Evolutionary conservation across 2,113 vertebrate genomes (phyloP).

Genomic region (Rhinolophus sinicus): DNA sequence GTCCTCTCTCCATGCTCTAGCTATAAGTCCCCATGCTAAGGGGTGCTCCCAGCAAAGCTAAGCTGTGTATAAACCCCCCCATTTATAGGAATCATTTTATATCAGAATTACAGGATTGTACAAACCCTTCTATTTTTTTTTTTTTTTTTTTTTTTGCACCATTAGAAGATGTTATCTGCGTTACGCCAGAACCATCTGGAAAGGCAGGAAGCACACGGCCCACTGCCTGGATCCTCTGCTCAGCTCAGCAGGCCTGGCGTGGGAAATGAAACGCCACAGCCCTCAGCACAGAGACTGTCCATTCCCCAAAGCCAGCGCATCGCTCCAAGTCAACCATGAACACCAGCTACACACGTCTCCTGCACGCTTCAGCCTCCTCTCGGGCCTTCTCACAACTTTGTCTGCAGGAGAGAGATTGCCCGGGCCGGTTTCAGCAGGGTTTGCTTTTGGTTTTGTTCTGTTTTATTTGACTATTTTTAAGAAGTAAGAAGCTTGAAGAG

Average conservation of each 20-base stretch:
- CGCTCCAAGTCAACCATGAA: accelerated
- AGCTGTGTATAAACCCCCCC: accelerated
- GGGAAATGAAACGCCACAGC: slow-evolving; percentile 66
- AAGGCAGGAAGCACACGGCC: slow-evolving; percentile 78
- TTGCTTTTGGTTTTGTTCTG: not conserved
- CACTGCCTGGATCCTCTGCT: slow-evolving; percentile 77
- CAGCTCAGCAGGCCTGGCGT: slow-evolving; percentile 72
- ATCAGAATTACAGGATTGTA: not conserved
- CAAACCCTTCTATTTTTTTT: not conserved
- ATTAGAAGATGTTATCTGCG: slow-evolving; percentile 79
- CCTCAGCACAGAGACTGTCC: not conserved
- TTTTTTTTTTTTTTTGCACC: slow-evolving; percentile 50
- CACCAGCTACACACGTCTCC: accelerated
- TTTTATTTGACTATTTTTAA: not conserved
- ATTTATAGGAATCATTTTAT: not conserved
- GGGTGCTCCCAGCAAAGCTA: not conserved
- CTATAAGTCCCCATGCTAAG: accelerated
- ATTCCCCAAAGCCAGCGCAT: accelerated
- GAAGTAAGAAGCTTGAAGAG: not conserved
- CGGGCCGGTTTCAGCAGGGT: accelerated
- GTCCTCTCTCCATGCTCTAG: not conserved
- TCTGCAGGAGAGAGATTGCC: not conserved
- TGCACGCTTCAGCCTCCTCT: accelerated
- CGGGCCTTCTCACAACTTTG: accelerated
- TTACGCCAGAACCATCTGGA: slow-evolving; percentile 79